Percentiles rank a stretch among this genome's conserved stretches.
phyloP scores from a whole-genome alignment of 2,113 vertebrate genomes.

The Quiscalus mexicanus region DNA sequence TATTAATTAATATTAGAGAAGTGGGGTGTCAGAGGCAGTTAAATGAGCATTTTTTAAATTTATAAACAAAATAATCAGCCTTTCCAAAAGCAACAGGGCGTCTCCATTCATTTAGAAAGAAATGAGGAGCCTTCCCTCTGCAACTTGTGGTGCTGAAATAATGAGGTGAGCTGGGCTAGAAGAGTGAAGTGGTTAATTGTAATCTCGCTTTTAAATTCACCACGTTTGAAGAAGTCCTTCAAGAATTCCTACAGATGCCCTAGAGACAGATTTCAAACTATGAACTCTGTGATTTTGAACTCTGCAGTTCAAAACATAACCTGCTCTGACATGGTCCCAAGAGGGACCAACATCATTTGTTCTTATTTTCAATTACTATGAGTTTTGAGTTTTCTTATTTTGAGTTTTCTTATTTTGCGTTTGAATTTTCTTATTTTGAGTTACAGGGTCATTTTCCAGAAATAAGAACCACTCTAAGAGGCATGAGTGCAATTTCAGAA shows the following conservation, averaged over 20 bases:
- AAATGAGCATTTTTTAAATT: neutral
- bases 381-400: too few relatives aligned
- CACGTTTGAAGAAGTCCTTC: neutral
- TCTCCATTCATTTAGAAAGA: neutral
- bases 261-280: conserved; percentile 38
- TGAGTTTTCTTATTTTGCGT: conserved; percentile 53
- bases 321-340: conserved; percentile 8
- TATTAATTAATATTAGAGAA: neutral
- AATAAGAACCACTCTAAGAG: conserved; percentile 53
- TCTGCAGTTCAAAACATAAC: conserved; percentile 33
- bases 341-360: conserved; percentile 16
- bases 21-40: neutral
- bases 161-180: neutral
- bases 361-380: conserved; percentile 60
- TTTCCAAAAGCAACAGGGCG: neutral
- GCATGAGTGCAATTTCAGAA: conserved; percentile 76
- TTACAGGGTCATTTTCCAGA: conserved; percentile 59
- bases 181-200: neutral
- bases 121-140: neutral
- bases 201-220: neutral
- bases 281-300: neutral
- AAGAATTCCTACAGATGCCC: neutral
- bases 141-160: neutral
- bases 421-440: conserved; percentile 66
- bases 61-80: neutral